Percentiles rank a stretch among this genome's conserved stretches.
These are phyloP conservation scores for Podarcis lilfordi DNA, from an alignment of 2,797 vertebrate species.

Conservation along the genomic window DNA sequence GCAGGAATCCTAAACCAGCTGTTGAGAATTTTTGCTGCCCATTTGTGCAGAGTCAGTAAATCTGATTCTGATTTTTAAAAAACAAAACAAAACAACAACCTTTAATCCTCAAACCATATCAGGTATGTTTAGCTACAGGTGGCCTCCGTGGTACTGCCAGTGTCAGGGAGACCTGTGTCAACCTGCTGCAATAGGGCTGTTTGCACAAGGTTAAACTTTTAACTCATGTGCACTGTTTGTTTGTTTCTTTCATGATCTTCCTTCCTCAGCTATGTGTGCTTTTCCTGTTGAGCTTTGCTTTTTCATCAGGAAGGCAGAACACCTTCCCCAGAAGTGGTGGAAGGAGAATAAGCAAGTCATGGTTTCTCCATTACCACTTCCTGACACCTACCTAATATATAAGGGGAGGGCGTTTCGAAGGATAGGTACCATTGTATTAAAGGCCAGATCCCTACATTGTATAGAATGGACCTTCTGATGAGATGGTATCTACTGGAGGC, in stretches of 20 bases:
- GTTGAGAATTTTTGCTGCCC: constrained; percentile 24
- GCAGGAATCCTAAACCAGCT: background rate
- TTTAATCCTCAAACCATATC: constrained; percentile 23
- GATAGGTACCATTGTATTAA: too few species aligned
- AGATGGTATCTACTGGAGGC: too few species aligned
- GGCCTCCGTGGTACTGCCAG: background rate
- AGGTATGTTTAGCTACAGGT: background rate
- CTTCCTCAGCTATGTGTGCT: fast-evolving
- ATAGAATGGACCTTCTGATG: too few species aligned
- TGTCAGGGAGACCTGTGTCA: constrained; percentile 44
- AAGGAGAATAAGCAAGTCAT: background rate
- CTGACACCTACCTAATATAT: too few species aligned
- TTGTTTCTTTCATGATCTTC: background rate
- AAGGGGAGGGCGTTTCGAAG: too few species aligned
- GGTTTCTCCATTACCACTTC: background rate
- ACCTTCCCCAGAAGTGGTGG: background rate
- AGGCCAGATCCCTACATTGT: too few species aligned
- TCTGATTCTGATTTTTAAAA: constrained; percentile 2
- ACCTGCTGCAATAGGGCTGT: constrained; percentile 15
- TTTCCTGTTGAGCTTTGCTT: background rate
- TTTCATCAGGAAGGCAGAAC: background rate
- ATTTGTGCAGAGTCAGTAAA: constrained; percentile 15
- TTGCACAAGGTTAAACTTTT: constrained; percentile 31
- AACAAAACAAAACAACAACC: constrained; percentile 7
- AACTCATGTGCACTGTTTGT: background rate